A percentile compares a stretch with the other conserved stretches of the same genome.
Conservation (phyloP, 2,113 vertebrate species). For the Phodopus roborovskii region DNA sequence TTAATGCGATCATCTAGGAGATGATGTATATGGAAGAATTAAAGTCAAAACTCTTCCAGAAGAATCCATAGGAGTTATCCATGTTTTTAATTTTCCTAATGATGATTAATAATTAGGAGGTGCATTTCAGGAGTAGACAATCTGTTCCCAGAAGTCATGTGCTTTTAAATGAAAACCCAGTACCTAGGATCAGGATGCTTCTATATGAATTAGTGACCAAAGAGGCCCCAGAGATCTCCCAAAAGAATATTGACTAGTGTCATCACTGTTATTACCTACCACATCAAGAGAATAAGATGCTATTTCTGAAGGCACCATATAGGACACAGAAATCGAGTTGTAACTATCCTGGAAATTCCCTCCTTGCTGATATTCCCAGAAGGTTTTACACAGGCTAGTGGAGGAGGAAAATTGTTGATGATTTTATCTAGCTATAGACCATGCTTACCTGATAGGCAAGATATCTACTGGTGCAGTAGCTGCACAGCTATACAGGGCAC, state of each 20-base stretch:
- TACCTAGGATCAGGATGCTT: neutral
- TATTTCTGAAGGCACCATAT: neutral
- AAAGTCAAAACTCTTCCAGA: neutral
- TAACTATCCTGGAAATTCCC: no score
- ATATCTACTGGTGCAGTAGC: neutral
- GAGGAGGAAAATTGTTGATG: neutral
- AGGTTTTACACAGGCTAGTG: no score
- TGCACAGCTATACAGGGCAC: neutral
- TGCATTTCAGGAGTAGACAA: neutral
- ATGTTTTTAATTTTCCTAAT: neutral
- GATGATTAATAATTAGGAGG: no score
- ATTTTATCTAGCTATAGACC: neutral
- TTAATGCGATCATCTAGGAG: neutral
- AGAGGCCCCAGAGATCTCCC: neutral
- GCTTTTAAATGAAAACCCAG: neutral
- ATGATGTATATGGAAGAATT: neutral
- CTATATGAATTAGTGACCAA: neutral
- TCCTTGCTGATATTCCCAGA: neutral
- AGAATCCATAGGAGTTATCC: neutral
- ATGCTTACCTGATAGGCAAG: neutral
- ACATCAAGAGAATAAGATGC: neutral
- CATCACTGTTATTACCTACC: neutral
- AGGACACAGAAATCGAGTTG: neutral
- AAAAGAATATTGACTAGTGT: neutral
- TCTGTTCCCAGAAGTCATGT: neutral